These are phyloP conservation scores for Macrophya alboannulata DNA, from an alignment of 2,888 invertebrate genomes.

Conservation along the genomic window DNA sequence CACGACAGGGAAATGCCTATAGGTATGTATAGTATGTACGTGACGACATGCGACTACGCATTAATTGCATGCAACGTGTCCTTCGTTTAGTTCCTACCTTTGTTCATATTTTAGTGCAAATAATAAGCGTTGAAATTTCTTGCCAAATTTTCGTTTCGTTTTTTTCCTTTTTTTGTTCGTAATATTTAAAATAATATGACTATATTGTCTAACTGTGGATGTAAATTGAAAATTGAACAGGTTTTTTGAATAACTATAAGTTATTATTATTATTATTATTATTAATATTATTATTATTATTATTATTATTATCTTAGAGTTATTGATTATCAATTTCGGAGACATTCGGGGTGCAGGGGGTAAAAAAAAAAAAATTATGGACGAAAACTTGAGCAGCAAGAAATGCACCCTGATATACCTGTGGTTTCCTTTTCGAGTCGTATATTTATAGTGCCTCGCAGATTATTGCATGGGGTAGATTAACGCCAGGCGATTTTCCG, in stretches of 20 bases:
- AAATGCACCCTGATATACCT: neutral
- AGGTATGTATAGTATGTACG: conserved; percentile 33
- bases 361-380: neutral
- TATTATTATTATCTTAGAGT: neutral
- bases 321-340: neutral
- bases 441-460: neutral
- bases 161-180: neutral
- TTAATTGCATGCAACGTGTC: conserved; percentile 44
- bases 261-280: neutral
- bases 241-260: neutral
- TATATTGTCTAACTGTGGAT: neutral
- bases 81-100: neutral
- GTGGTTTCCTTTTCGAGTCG: neutral
- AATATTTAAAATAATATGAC: neutral
- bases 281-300: neutral
- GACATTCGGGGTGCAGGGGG: neutral
- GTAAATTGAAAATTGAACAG: neutral
- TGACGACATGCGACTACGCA: conserved; percentile 39
- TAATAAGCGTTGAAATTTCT: neutral
- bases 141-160: too few species aligned
- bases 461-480: neutral
- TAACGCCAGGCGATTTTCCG: neutral
- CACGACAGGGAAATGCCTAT: conserved; percentile 19
- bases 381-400: neutral
- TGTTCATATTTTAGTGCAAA: conserved; percentile 26